These are phyloP conservation scores for Stenurella melanura DNA, from an alignment of 2,888 invertebrate species.

Conservation along the genomic window DNA sequence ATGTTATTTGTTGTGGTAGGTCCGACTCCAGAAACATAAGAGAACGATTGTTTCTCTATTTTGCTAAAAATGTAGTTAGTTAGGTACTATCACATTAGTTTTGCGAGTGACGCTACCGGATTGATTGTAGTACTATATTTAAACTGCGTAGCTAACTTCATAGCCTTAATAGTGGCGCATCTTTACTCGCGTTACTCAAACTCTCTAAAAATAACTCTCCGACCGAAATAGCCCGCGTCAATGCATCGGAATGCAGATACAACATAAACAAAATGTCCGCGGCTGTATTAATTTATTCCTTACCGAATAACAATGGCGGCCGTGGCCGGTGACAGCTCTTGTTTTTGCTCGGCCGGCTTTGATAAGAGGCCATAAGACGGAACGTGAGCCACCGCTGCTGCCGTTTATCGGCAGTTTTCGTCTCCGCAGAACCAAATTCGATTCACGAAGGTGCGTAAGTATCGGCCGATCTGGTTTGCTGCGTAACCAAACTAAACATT, in stretches of 20 bases:
- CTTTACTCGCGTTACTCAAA: conserved; percentile 9
- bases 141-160: conserved; percentile 4
- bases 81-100: not conserved
- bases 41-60: no score
- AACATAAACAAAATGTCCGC: conserved; percentile 43
- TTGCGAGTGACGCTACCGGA: not conserved
- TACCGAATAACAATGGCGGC: conserved; percentile 31
- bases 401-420: conserved; percentile 28
- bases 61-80: no score
- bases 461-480: conserved; percentile 14
- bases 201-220: conserved; percentile 46
- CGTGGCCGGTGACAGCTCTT: conserved; percentile 11
- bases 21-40: no score
- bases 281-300: conserved; percentile 8
- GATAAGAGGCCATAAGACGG: conserved; percentile 14
- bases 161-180: conserved; percentile 9
- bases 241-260: conserved; percentile 42
- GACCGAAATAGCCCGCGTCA: conserved; percentile 43
- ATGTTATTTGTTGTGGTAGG: no score
- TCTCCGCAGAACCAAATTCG: conserved; percentile 11
- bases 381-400: conserved; percentile 27
- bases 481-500: conserved; percentile 11
- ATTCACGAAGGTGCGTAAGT: conserved; percentile 17
- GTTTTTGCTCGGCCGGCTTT: conserved; percentile 5
- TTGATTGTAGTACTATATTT: not conserved